Conservation (phyloP, 2,888 invertebrate species). For the Ariolimax columbianus region DNA sequence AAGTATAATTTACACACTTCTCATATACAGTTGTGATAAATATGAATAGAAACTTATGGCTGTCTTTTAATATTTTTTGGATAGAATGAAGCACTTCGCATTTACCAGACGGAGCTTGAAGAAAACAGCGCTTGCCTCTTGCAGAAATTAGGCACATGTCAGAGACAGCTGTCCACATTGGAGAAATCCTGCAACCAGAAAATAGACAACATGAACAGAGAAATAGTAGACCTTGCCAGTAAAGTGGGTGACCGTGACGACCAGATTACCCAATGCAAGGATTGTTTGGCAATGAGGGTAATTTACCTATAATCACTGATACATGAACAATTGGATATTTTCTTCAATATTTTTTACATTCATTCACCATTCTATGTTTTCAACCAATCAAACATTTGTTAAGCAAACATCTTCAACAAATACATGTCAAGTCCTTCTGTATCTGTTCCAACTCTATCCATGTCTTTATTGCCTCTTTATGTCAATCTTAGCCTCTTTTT, state of each 20-base stretch:
- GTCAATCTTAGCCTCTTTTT: no score
- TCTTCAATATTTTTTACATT: no score
- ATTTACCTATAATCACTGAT: background rate
- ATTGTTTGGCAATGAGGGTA: conserved; percentile 49
- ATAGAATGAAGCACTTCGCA: conserved; percentile 44
- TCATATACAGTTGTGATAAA: background rate
- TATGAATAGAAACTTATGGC: background rate
- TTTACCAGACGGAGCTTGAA: conserved; percentile 38
- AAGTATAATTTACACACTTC: no score
- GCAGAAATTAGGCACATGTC: conserved; percentile 43
- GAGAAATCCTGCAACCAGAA: conserved; percentile 50
- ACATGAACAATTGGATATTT: no score
- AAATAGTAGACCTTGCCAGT: conserved; percentile 37
- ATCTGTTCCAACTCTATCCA: no score
- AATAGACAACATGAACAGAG: conserved; percentile 47
- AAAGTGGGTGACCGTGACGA: conserved; percentile 45
- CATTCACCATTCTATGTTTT: no score
- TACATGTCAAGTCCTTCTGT: no score
- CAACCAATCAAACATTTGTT: no score
- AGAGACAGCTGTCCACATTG: conserved; percentile 44
- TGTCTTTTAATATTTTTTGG: background rate
- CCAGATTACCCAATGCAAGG: conserved; percentile 40
- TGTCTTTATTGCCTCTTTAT: no score
- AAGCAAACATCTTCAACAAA: no score
- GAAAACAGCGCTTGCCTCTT: conserved; percentile 44